Conservation (phyloP, 2,797 vertebrate genomes). For the Mastacembelus armatus region DNA sequence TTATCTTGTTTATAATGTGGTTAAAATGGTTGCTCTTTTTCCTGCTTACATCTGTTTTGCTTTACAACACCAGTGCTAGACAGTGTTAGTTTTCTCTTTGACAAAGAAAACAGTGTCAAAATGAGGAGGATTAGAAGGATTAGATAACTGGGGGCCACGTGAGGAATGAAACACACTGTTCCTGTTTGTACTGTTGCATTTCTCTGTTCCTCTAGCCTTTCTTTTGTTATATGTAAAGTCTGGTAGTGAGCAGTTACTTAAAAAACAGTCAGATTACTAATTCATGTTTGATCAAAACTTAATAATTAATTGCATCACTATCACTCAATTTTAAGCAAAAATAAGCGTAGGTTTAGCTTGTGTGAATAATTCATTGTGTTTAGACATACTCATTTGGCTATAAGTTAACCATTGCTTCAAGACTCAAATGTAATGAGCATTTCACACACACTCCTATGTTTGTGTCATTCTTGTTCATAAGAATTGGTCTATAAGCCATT, state of each 20-base stretch:
- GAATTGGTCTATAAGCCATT: not conserved
- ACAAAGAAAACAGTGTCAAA: conserved; percentile 53
- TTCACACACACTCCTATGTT: not conserved
- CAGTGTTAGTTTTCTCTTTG: conserved; percentile 35
- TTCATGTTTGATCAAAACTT: conserved; percentile 14
- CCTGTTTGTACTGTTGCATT: conserved; percentile 12
- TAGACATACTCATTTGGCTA: not conserved
- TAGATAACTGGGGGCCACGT: conserved; percentile 52
- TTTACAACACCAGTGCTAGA: conserved; percentile 45
- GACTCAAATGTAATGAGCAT: not conserved
- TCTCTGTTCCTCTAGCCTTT: conserved; percentile 4
- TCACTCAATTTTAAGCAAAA: not conserved
- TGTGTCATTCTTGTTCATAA: not conserved
- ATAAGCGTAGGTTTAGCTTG: not conserved
- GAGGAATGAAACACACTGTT: conserved; percentile 8
- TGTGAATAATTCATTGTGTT: not conserved
- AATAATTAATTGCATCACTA: not conserved
- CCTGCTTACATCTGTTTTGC: conserved; percentile 52
- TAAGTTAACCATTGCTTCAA: not conserved
- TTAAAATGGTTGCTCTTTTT: conserved; percentile 44
- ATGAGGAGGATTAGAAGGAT: conserved; percentile 40
- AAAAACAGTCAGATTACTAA: not conserved
- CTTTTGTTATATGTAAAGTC: conserved; percentile 8
- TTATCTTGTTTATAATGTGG: conserved; percentile 50
- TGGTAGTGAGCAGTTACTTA: not conserved